phyloP scores from a whole-genome alignment of 1,140 invertebrate species.

The Trichonephila clavata region DNA sequence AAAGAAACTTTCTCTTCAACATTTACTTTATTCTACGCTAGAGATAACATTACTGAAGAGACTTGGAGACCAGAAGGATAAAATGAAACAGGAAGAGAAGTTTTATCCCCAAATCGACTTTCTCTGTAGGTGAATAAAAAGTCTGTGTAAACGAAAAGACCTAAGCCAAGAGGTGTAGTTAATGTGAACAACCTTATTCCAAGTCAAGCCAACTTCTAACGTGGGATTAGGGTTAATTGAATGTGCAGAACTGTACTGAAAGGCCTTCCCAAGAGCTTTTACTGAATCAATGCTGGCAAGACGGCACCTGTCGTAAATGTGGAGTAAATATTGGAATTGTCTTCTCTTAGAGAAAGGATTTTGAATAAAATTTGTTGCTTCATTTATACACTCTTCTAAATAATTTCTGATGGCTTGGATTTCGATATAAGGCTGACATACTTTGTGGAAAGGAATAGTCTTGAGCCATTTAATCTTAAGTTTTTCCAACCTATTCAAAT shows the following conservation, averaged over 20 bases:
- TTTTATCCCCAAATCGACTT: slow-evolving; percentile 60
- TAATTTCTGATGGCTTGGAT: neutral
- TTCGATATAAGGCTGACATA: neutral
- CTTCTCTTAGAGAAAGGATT: neutral
- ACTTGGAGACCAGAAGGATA: slow-evolving; percentile 20
- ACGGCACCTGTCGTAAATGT: slow-evolving; percentile 40
- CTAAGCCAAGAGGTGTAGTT: slow-evolving; percentile 64
- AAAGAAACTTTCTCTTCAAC: neutral
- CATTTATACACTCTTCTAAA: slow-evolving; percentile 11
- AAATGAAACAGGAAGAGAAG: neutral
- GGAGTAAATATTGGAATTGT: slow-evolving; percentile 50
- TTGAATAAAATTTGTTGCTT: slow-evolving; percentile 36
- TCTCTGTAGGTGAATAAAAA: slow-evolving; percentile 68
- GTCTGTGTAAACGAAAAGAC: slow-evolving; percentile 61
- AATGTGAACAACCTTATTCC: slow-evolving; percentile 70
- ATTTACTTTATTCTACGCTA: neutral
- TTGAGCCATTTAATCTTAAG: neutral
- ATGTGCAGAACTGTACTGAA: slow-evolving; percentile 58
- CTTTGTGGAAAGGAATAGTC: neutral
- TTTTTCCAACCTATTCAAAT: neutral
- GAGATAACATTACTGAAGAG: neutral
- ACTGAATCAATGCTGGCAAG: slow-evolving; percentile 45
- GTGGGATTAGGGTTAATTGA: slow-evolving; percentile 67
- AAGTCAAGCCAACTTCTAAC: slow-evolving; percentile 54
- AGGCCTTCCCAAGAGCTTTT: slow-evolving; percentile 43